Evolutionary conservation across 2,113 vertebrate species (phyloP), one percentile per base, ranked within the genome.

Genomic region (Guaruba guarouba): DNA sequence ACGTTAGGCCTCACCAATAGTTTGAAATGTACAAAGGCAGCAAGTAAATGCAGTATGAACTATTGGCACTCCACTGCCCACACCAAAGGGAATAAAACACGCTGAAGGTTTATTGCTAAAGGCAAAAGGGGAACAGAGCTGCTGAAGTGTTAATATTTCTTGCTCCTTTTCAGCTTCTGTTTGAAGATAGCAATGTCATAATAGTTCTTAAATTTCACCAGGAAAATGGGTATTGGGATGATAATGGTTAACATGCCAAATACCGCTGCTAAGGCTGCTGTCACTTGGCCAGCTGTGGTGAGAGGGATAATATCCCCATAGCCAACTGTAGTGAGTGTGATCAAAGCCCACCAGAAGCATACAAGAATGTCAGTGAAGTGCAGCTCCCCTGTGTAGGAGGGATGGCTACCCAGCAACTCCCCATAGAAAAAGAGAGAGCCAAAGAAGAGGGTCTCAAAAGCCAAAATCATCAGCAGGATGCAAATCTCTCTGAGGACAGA

Each of bases 331-430:
- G 91, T 97, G 24, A 97, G 86, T 18, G 91, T 97, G 84, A 95
- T 95, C 31, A 95, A 44, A 61, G 95, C 94, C 96, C 94, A 97
- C 93, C 95, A 97, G 75, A 97, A 95, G 87, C 81, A 94, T 29
- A 76, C 54, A 75, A 89, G 78, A 48, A 97, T 95, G 67, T 94
- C 85, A 54, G 57, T 29, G 37, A 95, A 73, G 25, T 81, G 33
- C 12, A 63, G 20, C 31, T 96, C 86, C 28, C 39, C 64, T 37
- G 39, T 61, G 62, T 46, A 39, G 39, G 43, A 68, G 4, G 68
- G 61, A 13, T 69, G 46, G 37, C 91, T 70, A 66, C 84, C 81
- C 28, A 97, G 57, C 37, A 94, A 48, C 23, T 97, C 88, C 14
- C 66, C 96, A 51, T 71, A 97, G 63, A 96, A 93, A 31, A 95